Percentiles rank a stretch among this genome's conserved stretches.
phyloP scores from a whole-genome alignment of 2,113 vertebrate species.

The Uropsilus gracilis region DNA sequence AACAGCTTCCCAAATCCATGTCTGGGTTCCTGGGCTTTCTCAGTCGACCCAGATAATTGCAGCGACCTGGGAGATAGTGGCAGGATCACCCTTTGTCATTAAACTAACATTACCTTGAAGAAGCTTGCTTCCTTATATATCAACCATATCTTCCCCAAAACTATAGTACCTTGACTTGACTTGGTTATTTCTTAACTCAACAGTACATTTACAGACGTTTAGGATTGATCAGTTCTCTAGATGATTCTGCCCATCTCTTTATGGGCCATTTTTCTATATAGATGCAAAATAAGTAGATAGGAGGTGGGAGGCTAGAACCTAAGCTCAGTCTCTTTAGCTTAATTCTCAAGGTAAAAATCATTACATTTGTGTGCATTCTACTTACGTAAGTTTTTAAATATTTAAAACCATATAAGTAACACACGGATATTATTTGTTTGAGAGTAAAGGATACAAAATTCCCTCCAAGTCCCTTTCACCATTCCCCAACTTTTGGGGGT shows the following conservation, averaged over 20 bases:
- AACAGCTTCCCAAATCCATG: not conserved
- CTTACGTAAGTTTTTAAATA: not conserved
- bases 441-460: not conserved
- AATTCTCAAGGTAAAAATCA: not conserved
- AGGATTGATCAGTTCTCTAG: not conserved
- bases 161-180: not conserved
- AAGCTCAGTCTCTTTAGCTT: slow-evolving; percentile 1
- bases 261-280: not conserved
- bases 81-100: not conserved
- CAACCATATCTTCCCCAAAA: not conserved
- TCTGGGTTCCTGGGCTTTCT: not conserved
- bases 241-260: slow-evolving; percentile 15
- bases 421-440: not conserved
- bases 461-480: not conserved
- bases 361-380: not conserved
- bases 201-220: not conserved
- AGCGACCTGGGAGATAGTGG: not conserved
- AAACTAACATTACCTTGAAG: not conserved
- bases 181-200: slow-evolving; percentile 2
- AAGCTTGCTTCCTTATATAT: not conserved
- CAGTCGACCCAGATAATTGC: not conserved
- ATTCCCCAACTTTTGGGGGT: not conserved
- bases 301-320: not conserved
- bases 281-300: not conserved
- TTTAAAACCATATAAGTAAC: not conserved